Evolutionary conservation across 2,797 vertebrate species (phyloP), one percentile per base, ranked within the genome.

Genomic region (Botia almorhae): DNA sequence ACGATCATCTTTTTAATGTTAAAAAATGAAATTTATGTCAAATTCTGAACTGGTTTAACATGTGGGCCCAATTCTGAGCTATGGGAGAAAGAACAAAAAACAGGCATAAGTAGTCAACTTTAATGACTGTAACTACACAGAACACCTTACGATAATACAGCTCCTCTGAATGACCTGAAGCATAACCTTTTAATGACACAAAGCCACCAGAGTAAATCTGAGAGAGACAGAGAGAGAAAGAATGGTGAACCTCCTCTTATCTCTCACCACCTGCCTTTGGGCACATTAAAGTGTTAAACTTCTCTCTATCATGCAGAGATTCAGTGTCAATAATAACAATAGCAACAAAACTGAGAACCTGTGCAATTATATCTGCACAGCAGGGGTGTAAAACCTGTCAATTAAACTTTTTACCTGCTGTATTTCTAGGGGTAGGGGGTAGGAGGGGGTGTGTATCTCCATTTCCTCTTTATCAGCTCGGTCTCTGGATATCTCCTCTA

Each of bases 391-490:
- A 56, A 70, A 73, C 23, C 8, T 74, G 63, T 56, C 14, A 61
- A 65, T 26, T 4, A 48, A 83, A 29, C 56, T 51, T 68, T 85
- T 43, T 94, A 97, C 96, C 95, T 96, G 92, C 76, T 91, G 93
- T 82, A 97, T 96, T 89, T 94, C 96, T 80, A 95, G 90, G 14
- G 96, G 97, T 82, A 96, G 91, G 0, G 94, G 91, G 80, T 96
- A 91, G 73, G 91, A 5, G 1, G 94, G 94, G 80, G 87, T 67
- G 75, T 90, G 91, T 61, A 82, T 92, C 78, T 93, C 94, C 90
- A 95, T 94, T 86, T 92, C 86, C 26, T 80, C 72, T 79, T 83
- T 50, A 77, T 83, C 58, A 43, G 48, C 16, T 51, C 10, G 16
- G 33, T 78, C 50, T 1, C 2, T 33, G 0, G 36, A 36, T 21